Conservation (phyloP, 2,888 invertebrate species). For the Campoplex capitator region DNA sequence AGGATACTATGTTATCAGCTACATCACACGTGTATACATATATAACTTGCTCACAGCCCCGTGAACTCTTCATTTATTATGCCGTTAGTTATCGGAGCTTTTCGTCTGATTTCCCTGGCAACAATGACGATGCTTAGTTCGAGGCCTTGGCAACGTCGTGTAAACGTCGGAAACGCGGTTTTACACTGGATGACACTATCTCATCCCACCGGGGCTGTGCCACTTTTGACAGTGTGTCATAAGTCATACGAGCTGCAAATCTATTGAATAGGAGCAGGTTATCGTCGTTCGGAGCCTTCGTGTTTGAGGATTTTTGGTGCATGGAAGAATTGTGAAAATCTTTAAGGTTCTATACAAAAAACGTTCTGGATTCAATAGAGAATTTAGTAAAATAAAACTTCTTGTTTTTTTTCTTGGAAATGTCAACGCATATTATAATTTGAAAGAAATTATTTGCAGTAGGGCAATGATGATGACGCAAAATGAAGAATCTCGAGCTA, state of each 20-base stretch:
- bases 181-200: slow-evolving; percentile 73
- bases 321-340: neutral
- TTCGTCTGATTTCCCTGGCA: slow-evolving; percentile 85
- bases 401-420: neutral
- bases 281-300: neutral
- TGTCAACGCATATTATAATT: neutral
- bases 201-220: slow-evolving; percentile 72
- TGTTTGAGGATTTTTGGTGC: neutral
- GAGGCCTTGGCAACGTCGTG: slow-evolving; percentile 57
- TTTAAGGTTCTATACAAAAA: neutral
- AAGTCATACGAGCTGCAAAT: slow-evolving; percentile 77
- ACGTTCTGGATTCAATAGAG: neutral
- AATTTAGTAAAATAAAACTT: neutral
- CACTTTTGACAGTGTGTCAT: slow-evolving; percentile 78
- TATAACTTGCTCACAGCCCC: slow-evolving; percentile 58
- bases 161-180: slow-evolving; percentile 69
- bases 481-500: neutral
- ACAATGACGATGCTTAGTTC: slow-evolving; percentile 81
- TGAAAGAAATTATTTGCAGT: neutral
- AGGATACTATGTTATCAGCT: slow-evolving; percentile 17
- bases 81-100: slow-evolving; percentile 85
- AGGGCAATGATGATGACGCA: neutral
- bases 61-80: slow-evolving; percentile 85
- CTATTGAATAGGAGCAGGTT: slow-evolving; percentile 54
- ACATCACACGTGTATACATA: slow-evolving; percentile 28